Percentiles rank a stretch among this genome's conserved stretches.
These are phyloP conservation scores for Hypotaenidia philippensis DNA, from an alignment of 2,797 vertebrate genomes.

Conservation along the genomic window DNA sequence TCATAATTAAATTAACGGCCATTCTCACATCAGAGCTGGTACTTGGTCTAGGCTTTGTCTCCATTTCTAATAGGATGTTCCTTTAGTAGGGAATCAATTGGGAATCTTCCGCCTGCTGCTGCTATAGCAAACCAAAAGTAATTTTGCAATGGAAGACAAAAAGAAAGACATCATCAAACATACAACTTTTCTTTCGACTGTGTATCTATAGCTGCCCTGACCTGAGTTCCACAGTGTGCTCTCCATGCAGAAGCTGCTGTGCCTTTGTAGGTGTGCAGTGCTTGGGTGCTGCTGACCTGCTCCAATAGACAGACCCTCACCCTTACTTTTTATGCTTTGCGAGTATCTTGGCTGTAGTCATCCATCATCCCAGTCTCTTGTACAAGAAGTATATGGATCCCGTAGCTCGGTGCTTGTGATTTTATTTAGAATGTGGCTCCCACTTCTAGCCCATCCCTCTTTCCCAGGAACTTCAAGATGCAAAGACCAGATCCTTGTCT, in stretches of 20 bases:
- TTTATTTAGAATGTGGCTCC: neutral
- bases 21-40: neutral
- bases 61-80: neutral
- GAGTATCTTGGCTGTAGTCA: neutral
- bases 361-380: neutral
- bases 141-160: neutral
- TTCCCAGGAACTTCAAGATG: neutral
- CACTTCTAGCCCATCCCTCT: neutral
- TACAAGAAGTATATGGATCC: neutral
- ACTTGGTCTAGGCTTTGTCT: neutral
- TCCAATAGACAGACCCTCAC: neutral
- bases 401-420: neutral
- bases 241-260: neutral
- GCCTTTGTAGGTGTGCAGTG: neutral
- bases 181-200: neutral
- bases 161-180: neutral
- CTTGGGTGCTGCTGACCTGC: neutral
- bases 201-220: neutral
- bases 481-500: neutral
- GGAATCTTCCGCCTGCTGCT: neutral
- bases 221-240: accelerated
- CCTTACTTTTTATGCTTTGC: neutral
- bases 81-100: neutral
- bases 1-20: conserved; percentile 40
- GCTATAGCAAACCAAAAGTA: neutral